Evolutionary conservation across 2,888 invertebrate genomes (phyloP), one percentile per base, ranked within the genome.

Genomic region (Pterostichus niger): DNA sequence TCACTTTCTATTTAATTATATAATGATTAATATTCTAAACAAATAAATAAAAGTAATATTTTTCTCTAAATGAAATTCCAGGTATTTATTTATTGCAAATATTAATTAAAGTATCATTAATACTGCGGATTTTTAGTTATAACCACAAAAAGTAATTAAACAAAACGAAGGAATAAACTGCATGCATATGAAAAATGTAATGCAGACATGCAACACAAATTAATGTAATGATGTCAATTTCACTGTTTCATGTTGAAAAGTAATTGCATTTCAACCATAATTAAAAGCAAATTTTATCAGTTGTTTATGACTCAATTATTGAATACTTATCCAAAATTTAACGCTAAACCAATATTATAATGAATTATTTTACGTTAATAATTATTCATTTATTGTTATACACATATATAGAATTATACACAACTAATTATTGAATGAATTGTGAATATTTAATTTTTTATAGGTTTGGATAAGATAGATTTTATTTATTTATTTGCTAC

Each of bases 201-300:
- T 44, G 40, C 44, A 59, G 56, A 78, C 61, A 61, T 78, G 78
- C 35, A 61, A 78, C 46, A 40, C 78, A 46, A 54, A 61, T 78
- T 44, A 56, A 77, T 77, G 15, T 54, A 59, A 77, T 77, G 77
- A 77, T 75, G 68, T 71, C 68, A 71, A 71, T 71, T 71, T 71
- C 44, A 71, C 17, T 44, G 68, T 71, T 71, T 71, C 68, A 71
- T 71, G 68, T 71, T 71, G 10, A 44, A 15, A 17, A 44, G 68
- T 71, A 71, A 71, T 71, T 71, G 68, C 44, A 44, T 71, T 71
- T 44, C 40, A 44, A 71, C 68, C 40, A 44, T 71, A 71, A 71
- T 71, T 71, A 71, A 44, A 44, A 71, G 68, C 68, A 71, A 71
- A 71, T 71, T 71, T 71, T 44, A 44, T 17, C 68, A 40, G 68